phyloP scores from a whole-genome alignment of 2,888 invertebrate species.

The Nematopogon swammerdamellus region DNA sequence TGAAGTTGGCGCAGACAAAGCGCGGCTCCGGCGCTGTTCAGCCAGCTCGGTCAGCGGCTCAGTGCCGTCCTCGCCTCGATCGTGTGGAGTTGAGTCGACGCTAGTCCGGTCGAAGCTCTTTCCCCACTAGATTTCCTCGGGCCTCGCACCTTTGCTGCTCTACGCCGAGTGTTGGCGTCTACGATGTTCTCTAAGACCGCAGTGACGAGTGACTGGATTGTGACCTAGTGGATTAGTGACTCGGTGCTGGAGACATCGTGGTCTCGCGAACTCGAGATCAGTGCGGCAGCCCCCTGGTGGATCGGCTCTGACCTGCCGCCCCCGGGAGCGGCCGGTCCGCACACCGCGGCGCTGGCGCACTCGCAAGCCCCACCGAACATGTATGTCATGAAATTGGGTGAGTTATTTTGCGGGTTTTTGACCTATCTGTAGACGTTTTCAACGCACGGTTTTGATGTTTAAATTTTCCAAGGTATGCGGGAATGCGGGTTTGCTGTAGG shows the following conservation, averaged over 20 bases:
- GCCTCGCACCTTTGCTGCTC: neutral
- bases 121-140: neutral
- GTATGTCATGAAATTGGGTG: conserved; percentile 58
- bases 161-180: neutral
- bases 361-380: conserved; percentile 49
- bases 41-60: neutral
- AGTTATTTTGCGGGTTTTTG: too few species aligned
- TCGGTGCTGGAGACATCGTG: too few species aligned
- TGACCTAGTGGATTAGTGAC: too few species aligned
- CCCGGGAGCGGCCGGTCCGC: too few species aligned
- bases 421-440: too few species aligned
- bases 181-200: neutral
- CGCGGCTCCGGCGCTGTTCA: neutral
- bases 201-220: neutral
- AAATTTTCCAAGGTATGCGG: too few species aligned
- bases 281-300: too few species aligned
- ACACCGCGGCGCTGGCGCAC: neutral
- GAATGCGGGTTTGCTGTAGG: too few species aligned
- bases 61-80: neutral
- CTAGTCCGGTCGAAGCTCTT: too few species aligned
- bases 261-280: too few species aligned
- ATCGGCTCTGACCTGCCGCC: too few species aligned
- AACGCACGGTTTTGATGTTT: too few species aligned
- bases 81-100: neutral
- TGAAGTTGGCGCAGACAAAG: neutral